phyloP scores from a whole-genome alignment of 2,797 vertebrate genomes.

The Myiotriccus ornatus region DNA sequence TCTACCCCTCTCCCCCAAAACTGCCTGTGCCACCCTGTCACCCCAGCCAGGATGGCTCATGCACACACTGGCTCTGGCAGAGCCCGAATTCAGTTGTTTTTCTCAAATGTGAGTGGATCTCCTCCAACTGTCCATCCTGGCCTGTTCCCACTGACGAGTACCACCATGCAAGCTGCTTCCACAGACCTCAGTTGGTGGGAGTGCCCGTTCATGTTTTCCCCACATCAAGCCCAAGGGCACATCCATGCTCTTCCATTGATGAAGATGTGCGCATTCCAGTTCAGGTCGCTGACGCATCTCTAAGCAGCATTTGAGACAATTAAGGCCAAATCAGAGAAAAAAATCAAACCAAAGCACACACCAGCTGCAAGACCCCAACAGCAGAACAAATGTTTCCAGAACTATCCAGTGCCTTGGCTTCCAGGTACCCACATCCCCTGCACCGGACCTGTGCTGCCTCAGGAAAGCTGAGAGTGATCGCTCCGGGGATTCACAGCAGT shows the following conservation, averaged over 20 bases:
- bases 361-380: fast-evolving
- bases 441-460: neutral
- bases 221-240: fast-evolving
- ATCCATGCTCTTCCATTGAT: fast-evolving
- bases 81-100: neutral
- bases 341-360: neutral
- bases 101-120: no score
- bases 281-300: fast-evolving
- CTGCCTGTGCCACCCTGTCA: fast-evolving
- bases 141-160: neutral
- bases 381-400: neutral
- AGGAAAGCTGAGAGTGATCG: fast-evolving
- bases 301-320: neutral
- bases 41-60: neutral
- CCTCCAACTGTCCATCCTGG: neutral
- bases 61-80: fast-evolving
- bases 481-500: fast-evolving
- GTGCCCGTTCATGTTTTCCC: neutral
- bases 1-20: neutral
- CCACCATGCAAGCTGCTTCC: neutral
- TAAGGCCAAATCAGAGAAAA: neutral
- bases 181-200: neutral
- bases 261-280: fast-evolving
- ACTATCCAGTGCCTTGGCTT: neutral
- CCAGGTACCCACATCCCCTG: neutral